Conservation (phyloP, 92 coral and sea anemone genomes). For the Palythoa caribaeorum region DNA sequence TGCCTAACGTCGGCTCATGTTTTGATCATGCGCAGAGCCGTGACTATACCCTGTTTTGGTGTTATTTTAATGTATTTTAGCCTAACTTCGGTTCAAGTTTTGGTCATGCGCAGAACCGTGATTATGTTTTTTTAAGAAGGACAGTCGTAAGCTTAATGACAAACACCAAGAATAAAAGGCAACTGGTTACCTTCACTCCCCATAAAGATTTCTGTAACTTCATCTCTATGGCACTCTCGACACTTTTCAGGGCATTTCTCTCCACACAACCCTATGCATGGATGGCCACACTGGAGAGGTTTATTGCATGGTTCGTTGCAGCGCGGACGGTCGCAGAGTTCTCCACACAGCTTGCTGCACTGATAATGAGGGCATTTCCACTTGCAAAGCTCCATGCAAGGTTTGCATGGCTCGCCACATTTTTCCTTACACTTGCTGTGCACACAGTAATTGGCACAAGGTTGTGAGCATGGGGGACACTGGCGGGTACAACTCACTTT, state of each 20-base stretch:
- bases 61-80: too few species aligned
- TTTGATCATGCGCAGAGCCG: too few species aligned
- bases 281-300: conserved; percentile 59
- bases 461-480: conserved; percentile 80
- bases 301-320: conserved; percentile 74
- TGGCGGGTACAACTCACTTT: too few species aligned
- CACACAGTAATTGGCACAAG: conserved; percentile 76
- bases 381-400: conserved; percentile 75
- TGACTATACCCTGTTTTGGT: too few species aligned
- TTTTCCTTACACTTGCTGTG: conserved; percentile 84
- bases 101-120: too few species aligned
- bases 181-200: conserved; percentile 66
- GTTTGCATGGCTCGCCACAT: conserved; percentile 86
- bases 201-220: conserved; percentile 87
- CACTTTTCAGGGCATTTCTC: conserved; percentile 94
- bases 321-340: conserved; percentile 79
- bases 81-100: too few species aligned
- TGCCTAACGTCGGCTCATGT: too few species aligned
- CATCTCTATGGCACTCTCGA: conserved; percentile 85
- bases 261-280: conserved; percentile 61
- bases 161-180: too few species aligned
- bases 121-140: too few species aligned
- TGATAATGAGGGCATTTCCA: conserved; percentile 78
- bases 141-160: too few species aligned
- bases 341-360: conserved; percentile 80